phyloP scores from a whole-genome alignment of 2,113 vertebrate genomes.

The Clarias gariepinus region DNA sequence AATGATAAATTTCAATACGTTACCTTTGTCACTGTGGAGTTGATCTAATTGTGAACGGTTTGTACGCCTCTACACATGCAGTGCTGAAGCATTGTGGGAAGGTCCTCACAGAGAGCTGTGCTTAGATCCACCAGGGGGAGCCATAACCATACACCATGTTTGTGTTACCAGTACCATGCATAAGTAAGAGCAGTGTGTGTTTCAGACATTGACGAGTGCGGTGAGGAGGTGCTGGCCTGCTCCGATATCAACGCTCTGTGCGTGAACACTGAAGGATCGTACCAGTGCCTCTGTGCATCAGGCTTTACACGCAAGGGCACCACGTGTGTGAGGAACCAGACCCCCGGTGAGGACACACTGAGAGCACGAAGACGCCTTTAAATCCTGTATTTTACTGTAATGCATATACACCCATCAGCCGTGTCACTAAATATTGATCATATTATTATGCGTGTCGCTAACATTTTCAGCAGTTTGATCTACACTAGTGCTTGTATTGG shows the following conservation, averaged over 20 bases:
- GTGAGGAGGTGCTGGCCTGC: conserved; percentile 75
- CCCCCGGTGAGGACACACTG: conserved; percentile 69
- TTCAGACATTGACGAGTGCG: conserved; percentile 88
- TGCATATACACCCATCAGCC: not conserved
- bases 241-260: conserved; percentile 80
- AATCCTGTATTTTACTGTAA: not conserved
- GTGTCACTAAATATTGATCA: too few relatives aligned
- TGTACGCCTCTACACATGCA: not conserved
- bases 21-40: not conserved
- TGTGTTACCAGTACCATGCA: not conserved
- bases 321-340: conserved; percentile 78
- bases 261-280: conserved; percentile 84
- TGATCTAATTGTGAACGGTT: not conserved
- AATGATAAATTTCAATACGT: not conserved
- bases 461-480: too few relatives aligned
- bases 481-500: too few relatives aligned
- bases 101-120: not conserved
- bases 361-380: not conserved
- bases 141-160: not conserved
- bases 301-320: conserved; percentile 71
- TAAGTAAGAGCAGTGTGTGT: not conserved
- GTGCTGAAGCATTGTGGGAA: not conserved
- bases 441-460: too few relatives aligned
- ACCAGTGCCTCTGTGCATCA: conserved; percentile 80
- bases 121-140: not conserved